Evolutionary conservation across 2,888 invertebrate genomes (phyloP).

Genomic region (Drosophila pseudotalamancana): DNA sequence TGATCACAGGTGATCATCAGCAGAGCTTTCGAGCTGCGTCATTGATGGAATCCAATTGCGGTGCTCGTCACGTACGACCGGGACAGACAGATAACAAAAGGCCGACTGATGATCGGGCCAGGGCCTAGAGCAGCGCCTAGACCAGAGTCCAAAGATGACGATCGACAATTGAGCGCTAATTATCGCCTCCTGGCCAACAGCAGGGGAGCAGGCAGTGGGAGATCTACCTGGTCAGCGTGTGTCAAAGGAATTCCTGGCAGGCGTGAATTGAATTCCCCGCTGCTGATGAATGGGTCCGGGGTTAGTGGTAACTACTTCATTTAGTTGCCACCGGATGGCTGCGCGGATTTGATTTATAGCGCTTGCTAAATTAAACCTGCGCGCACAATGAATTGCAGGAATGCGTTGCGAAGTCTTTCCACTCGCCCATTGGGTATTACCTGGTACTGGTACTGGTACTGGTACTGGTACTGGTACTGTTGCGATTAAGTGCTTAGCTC

Average conservation of each 20-base stretch:
- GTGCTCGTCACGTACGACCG: conserved; percentile 68
- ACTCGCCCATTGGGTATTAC: too few species aligned
- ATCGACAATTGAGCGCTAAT: conserved; percentile 78
- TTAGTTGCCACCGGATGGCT: conserved; percentile 15
- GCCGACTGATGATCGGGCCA: conserved; percentile 3
- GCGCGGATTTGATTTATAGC: conserved; percentile 63
- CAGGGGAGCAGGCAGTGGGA: background rate
- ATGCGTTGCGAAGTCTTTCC: conserved; percentile 38
- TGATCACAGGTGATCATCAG: conserved; percentile 51
- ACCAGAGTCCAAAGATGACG: conserved; percentile 39
- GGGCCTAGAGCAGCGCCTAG: conserved; percentile 9
- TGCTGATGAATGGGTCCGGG: conserved; percentile 42
- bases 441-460: too few species aligned
- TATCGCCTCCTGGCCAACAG: conserved; percentile 53
- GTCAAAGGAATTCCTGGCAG: conserved; percentile 64
- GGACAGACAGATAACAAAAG: conserved; percentile 18
- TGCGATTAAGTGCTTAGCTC: conserved; percentile 59
- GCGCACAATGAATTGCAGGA: conserved; percentile 69
- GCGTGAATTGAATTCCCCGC: conserved; percentile 75
- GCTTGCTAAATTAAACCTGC: conserved; percentile 51
- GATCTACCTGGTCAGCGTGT: conserved; percentile 31
- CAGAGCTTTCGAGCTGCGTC: conserved; percentile 39
- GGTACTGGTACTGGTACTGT: too few species aligned
- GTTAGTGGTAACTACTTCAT: conserved; percentile 52
- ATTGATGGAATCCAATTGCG: conserved; percentile 66